Evolutionary conservation across 64 coral and sea anemone genomes (phyloP).

Genomic region (Stichodactyla mertensii): DNA sequence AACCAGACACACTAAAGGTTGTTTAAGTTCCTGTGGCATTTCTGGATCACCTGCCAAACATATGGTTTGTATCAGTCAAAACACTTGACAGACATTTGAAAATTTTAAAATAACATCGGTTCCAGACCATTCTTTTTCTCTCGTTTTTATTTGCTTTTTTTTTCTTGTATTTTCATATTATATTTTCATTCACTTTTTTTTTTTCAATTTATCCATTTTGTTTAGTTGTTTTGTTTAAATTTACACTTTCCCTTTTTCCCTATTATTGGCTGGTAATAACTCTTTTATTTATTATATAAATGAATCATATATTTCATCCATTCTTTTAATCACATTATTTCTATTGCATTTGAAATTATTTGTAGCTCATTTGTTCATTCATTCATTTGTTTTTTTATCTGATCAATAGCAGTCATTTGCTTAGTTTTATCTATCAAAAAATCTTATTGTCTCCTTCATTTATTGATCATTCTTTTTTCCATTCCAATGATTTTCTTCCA

Average conservation of each 20-base stretch:
- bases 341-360: neutral
- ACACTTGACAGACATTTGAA: neutral
- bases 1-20: neutral
- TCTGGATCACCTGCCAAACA: slow-evolving; percentile 1
- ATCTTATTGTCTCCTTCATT: neutral
- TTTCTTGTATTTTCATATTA: too few relatives aligned
- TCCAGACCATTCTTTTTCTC: too few relatives aligned
- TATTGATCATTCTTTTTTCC: neutral
- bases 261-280: too few relatives aligned
- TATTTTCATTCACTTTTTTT: too few relatives aligned
- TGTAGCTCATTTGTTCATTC: neutral
- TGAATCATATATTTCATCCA: neutral
- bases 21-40: slow-evolving; percentile 5
- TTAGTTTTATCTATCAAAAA: too few relatives aligned
- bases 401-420: neutral
- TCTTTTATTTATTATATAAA: neutral
- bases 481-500: too few relatives aligned
- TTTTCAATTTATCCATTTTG: too few relatives aligned
- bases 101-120: too few relatives aligned
- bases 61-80: neutral
- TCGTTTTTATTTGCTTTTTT: too few relatives aligned
- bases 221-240: too few relatives aligned
- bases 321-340: neutral
- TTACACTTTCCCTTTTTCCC: too few relatives aligned
- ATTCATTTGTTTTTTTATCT: neutral